Conservation (phyloP, 2,888 invertebrate genomes). For the Stegana nigrithorax region DNA sequence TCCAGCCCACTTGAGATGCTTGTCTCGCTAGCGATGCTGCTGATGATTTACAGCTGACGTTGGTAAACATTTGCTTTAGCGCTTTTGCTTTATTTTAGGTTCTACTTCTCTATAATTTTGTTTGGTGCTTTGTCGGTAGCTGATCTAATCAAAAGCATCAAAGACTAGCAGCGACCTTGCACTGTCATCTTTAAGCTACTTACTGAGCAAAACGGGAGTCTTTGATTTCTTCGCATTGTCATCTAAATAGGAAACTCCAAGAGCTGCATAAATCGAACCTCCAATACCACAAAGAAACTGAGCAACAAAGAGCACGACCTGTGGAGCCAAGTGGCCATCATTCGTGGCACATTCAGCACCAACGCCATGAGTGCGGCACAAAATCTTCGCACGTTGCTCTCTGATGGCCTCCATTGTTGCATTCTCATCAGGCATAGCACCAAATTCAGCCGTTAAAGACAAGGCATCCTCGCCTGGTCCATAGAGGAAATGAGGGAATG, state of each 20-base stretch:
- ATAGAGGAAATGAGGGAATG: slow-evolving; percentile 77
- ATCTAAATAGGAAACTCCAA: slow-evolving; percentile 81
- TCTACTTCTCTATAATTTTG: background rate
- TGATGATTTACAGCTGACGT: background rate
- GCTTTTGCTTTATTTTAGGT: background rate
- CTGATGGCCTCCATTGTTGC: slow-evolving; percentile 68
- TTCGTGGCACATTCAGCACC: slow-evolving; percentile 69
- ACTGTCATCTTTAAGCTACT: slow-evolving; percentile 52
- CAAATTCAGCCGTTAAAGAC: slow-evolving; percentile 73
- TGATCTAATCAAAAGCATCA: background rate
- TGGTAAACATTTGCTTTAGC: slow-evolving; percentile 10
- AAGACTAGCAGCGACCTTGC: background rate
- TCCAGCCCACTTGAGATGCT: background rate
- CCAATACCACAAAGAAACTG: slow-evolving; percentile 80
- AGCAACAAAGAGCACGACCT: slow-evolving; percentile 75
- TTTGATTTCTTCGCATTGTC: slow-evolving; percentile 81
- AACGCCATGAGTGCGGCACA: slow-evolving; percentile 69
- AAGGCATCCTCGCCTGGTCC: slow-evolving; percentile 78
- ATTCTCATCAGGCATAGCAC: slow-evolving; percentile 68
- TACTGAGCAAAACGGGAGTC: slow-evolving; percentile 78
- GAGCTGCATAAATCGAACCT: slow-evolving; percentile 76
- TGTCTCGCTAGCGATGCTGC: background rate
- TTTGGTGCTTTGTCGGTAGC: background rate
- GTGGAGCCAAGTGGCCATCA: slow-evolving; percentile 74
- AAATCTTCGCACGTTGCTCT: slow-evolving; percentile 71